Base-by-base conservation (phyloP, 2,113 vertebrate species). In the Natator depressus region DNA sequence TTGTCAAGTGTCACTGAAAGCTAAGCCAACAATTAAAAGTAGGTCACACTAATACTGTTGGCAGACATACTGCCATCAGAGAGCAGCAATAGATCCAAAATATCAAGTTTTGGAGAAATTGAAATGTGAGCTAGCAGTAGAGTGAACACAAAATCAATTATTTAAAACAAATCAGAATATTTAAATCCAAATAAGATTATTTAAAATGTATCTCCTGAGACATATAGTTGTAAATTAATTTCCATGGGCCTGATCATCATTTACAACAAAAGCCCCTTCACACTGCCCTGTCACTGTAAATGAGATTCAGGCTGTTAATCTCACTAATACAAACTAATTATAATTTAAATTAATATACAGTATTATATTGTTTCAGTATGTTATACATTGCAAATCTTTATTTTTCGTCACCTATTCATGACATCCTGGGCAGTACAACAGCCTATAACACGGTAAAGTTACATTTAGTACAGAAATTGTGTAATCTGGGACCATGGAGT, bases 111-210 rank as follows among this genome's bases (percentile, higher is more conserved):
- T 0, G 35, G 35, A 72, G 78, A 46, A 25, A 47, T 47, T 75
- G 8, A 50, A 72, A 92, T 83, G 22, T 29, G 16, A 0, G 1
- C n/a, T 38, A 62, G 78, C 62, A 92, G 78, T 69, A 85, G 50
- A 82, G 27, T 0, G 85, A 19, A 51, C 5, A 38, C 75, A n/a
- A 46, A 93, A 93, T 7, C 6, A 69, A 93, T 31, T 75, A 55
- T 94, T 54, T 35, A 69, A 84, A 82, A 31, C 16, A 50, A 75
- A 91, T 19, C 42, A 35, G 5, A 69, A 84, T 86, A 82, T 85
- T 89, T 59, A 83, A 91, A 92, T 57, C 17, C 59, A 82, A 87
- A n/a, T 8, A 59, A 47, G 20, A n/a, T 88, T 72, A 27, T 93
- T 76, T 79, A 55, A 91, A 90, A 80, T 10, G 7, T 89, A 16